These are phyloP conservation scores for Neosalanx taihuensis DNA, from an alignment of 2,797 vertebrate genomes.

Conservation along the genomic window DNA sequence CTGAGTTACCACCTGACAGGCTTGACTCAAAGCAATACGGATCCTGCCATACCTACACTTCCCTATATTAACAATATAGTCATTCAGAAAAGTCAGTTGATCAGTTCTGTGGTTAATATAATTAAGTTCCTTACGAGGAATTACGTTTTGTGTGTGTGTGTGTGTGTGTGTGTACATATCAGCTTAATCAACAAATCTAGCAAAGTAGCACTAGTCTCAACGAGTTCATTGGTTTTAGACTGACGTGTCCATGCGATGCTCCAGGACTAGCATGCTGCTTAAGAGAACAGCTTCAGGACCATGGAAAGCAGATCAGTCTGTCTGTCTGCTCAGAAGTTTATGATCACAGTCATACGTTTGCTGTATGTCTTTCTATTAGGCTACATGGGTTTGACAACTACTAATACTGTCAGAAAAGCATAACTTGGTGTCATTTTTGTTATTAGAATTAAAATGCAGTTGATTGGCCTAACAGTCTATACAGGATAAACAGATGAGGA, in stretches of 20 bases:
- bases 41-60: too few relatives aligned
- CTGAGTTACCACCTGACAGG: too few relatives aligned
- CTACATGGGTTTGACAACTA: neutral
- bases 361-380: neutral
- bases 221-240: neutral
- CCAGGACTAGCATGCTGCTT: neutral
- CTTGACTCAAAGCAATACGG: too few relatives aligned
- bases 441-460: neutral
- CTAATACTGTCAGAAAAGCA: neutral
- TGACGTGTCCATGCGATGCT: neutral
- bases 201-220: neutral
- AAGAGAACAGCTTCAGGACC: slow-evolving; percentile 29
- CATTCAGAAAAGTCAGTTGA: neutral
- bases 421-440: neutral
- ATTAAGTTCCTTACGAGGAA: too few relatives aligned
- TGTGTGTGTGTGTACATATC: too few relatives aligned
- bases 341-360: neutral
- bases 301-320: slow-evolving; percentile 16
- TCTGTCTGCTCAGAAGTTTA: neutral
- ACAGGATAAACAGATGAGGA: neutral
- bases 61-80: neutral
- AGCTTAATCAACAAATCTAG: too few relatives aligned
- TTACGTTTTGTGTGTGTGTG: too few relatives aligned
- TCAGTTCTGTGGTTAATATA: too few relatives aligned
- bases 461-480: neutral